Percentiles rank a stretch among this genome's conserved stretches.
Conservation (phyloP, 2,113 vertebrate species). For the Noturus placidus region DNA sequence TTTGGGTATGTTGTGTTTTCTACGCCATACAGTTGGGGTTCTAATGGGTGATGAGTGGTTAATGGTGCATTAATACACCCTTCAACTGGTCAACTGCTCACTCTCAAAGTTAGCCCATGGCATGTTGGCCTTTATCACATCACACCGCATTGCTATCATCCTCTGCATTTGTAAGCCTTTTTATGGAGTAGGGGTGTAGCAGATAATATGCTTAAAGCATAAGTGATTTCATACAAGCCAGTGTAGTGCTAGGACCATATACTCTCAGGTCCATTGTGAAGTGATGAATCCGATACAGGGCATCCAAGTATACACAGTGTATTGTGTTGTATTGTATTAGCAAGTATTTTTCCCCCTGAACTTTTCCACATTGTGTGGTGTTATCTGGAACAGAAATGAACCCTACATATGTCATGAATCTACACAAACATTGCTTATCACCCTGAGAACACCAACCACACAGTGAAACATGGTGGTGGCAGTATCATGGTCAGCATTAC, state of each 20-base stretch:
- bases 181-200: background rate
- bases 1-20: conserved; percentile 13
- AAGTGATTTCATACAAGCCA: background rate
- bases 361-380: background rate
- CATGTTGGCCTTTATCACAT: conserved; percentile 4
- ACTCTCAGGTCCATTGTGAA: background rate
- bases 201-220: background rate
- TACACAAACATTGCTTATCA: background rate
- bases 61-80: conserved; percentile 10
- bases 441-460: background rate
- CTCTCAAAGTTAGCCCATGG: conserved; percentile 1
- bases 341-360: background rate
- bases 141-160: background rate
- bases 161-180: background rate
- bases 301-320: background rate
- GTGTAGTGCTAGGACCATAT: background rate
- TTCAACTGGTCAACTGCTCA: background rate
- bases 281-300: background rate
- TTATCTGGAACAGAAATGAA: background rate
- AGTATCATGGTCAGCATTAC: background rate
- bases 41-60: conserved; percentile 2
- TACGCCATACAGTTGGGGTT: background rate
- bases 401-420: background rate
- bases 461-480: background rate
- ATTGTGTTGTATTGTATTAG: conserved; percentile 10